phyloP scores from a whole-genome alignment of 2,888 invertebrate species.

The Limnephilus auricula region DNA sequence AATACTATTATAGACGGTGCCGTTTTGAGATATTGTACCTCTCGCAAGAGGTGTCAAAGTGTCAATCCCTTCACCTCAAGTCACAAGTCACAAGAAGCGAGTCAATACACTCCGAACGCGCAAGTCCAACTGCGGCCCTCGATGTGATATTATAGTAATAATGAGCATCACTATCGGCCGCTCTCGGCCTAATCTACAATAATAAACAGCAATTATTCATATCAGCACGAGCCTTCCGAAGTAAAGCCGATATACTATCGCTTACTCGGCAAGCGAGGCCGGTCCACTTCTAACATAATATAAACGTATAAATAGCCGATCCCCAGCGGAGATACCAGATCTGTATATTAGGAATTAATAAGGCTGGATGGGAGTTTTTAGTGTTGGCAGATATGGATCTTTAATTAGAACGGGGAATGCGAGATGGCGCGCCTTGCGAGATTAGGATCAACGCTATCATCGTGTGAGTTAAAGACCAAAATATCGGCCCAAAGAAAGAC shows the following conservation, averaged over 20 bases:
- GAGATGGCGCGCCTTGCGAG: slow-evolving; percentile 59
- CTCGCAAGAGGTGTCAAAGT: background rate
- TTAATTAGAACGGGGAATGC: slow-evolving; percentile 65
- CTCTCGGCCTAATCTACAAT: slow-evolving; percentile 63
- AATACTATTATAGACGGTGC: background rate
- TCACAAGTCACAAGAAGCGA: background rate
- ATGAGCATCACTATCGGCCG: slow-evolving; percentile 50
- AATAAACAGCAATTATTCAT: slow-evolving; percentile 67
- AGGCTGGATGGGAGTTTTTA: slow-evolving; percentile 71
- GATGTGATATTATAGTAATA: slow-evolving; percentile 34
- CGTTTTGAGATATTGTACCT: background rate
- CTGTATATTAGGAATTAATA: slow-evolving; percentile 71
- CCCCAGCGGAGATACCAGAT: slow-evolving; percentile 54
- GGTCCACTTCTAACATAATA: slow-evolving; percentile 43
- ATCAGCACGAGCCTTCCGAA: slow-evolving; percentile 67
- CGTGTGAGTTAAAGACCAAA: slow-evolving; percentile 53
- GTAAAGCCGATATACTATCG: slow-evolving; percentile 47
- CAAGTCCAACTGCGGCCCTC: slow-evolving; percentile 7
- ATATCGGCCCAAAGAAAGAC: slow-evolving; percentile 10
- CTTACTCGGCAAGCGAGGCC: slow-evolving; percentile 18
- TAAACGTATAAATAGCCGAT: slow-evolving; percentile 60
- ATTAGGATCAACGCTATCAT: slow-evolving; percentile 62
- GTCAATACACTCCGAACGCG: slow-evolving; percentile 14
- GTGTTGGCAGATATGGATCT: slow-evolving; percentile 67
- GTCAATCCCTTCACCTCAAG: background rate